Evolutionary conservation across 2,113 vertebrate genomes (phyloP), one percentile per base, ranked within the genome.

Genomic region (Rhinichthys klamathensis): DNA sequence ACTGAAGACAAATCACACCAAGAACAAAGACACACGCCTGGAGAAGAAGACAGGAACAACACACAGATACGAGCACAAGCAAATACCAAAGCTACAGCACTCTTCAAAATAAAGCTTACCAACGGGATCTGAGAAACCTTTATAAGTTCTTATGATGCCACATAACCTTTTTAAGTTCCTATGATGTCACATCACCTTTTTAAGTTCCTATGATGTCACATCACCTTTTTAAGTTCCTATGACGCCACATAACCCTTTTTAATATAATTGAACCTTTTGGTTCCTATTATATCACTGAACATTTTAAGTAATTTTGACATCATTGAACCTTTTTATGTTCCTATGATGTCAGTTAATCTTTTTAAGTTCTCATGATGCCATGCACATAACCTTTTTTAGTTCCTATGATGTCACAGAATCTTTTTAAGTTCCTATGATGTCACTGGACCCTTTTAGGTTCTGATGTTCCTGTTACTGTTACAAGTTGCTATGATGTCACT

Each of bases 1-100:
- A 60, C 51, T 73, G 84, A 80, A 79, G 58, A 86, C 87, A 41
- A 76, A 84, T 88, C 75, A 88, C 77, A 84, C 84, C 84, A 74
- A 76, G 84, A 85, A 88, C 84, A 86, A 88, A 89, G 82, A 41
- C 6, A 4, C 35, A 30, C 3, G 3, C 38, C 25, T 69, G 27
- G 12, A 72, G 49, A 16, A 27, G 3, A 13, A 70, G 11, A 70
- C 18, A 79, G 32, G 77, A 13, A 6, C n/a, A 15, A 27, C 4
- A 10, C 16, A 49, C 60, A 63, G 54, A 77, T 23, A 61, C 32
- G 3, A 79, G 18, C 54, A n/a, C 11, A n/a, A 49, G 46, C 35
- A 80, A 25, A 46, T 46, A 23, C 2, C 41, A 49, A 79, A 49
- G 44, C 41, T 44, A 44, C 23, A 27, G 35, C 25, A 32, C n/a